A percentile compares a stretch with the other conserved stretches of the same genome.
Evolutionary conservation across 2,888 invertebrate species (phyloP).

Genomic region (Ochlodes sylvanus): DNA sequence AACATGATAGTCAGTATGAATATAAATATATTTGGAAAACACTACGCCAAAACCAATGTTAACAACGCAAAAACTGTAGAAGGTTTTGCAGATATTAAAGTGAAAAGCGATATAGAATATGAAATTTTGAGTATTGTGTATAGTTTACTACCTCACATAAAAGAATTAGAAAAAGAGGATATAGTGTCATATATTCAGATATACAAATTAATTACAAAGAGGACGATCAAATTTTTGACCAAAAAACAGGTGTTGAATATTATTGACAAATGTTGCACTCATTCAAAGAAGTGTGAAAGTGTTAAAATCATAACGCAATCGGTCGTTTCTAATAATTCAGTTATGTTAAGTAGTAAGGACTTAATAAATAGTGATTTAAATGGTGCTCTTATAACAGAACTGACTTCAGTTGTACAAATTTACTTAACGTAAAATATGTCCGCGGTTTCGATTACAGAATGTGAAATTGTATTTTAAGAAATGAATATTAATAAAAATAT

Average conservation of each 20-base stretch:
- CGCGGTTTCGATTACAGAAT: background rate
- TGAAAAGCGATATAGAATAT: conserved; percentile 69
- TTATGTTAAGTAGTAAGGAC: conserved; percentile 60
- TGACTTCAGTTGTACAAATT: conserved; percentile 55
- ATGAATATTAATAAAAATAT: too few species aligned
- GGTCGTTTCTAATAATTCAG: conserved; percentile 55
- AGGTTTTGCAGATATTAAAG: conserved; percentile 60
- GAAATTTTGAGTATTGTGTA: conserved; percentile 64
- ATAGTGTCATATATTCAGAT: conserved; percentile 57
- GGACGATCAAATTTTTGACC: conserved; percentile 63
- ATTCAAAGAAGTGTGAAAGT: conserved; percentile 53
- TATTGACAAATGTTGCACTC: conserved; percentile 54
- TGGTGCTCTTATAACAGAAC: conserved; percentile 52
- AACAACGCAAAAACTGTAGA: conserved; percentile 46
- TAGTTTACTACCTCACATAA: conserved; percentile 58
- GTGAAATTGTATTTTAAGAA: too few species aligned
- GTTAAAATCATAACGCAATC: conserved; percentile 60
- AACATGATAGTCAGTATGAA: conserved; percentile 64
- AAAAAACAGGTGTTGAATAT: conserved; percentile 65
- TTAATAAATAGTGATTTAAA: conserved; percentile 42
- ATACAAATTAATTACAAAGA: conserved; percentile 64
- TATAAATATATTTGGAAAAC: conserved; percentile 60
- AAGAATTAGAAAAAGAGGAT: conserved; percentile 59
- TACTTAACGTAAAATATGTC: conserved; percentile 50
- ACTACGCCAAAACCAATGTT: conserved; percentile 50